These are phyloP conservation scores for Calephelis perditalis DNA, from an alignment of 2,888 invertebrate genomes.

Conservation along the genomic window DNA sequence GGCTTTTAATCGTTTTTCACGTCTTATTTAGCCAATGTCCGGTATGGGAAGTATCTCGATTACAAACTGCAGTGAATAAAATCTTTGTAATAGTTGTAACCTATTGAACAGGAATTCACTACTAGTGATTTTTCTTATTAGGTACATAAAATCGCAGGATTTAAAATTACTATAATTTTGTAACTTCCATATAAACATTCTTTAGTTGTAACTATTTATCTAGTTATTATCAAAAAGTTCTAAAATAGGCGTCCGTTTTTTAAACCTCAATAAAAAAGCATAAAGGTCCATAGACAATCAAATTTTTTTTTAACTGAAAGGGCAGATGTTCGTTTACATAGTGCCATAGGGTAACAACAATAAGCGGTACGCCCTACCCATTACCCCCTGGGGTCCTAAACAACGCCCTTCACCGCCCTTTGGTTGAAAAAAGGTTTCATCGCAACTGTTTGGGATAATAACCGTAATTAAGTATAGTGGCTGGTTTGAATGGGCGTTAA, in stretches of 20 bases:
- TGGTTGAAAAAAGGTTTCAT: conserved; percentile 37
- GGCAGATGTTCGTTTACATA: conserved; percentile 58
- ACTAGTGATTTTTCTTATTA: too few relatives aligned
- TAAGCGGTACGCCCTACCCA: conserved; percentile 40
- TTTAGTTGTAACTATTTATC: too few relatives aligned
- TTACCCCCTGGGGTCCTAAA: conserved; percentile 34
- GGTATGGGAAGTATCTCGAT: too few relatives aligned
- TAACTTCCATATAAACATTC: too few relatives aligned
- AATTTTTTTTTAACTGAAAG: conserved; percentile 36
- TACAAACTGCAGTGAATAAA: too few relatives aligned
- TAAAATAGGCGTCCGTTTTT: conserved; percentile 11
- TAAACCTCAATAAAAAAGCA: conserved; percentile 40
- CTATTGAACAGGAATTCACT: too few relatives aligned
- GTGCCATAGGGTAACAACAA: conserved; percentile 44
- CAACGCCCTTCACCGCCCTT: conserved; percentile 42
- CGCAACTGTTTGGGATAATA: conserved; percentile 46
- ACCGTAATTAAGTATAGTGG: conserved; percentile 49
- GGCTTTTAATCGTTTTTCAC: too few relatives aligned
- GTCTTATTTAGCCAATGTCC: too few relatives aligned
- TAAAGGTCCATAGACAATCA: conserved; percentile 33
- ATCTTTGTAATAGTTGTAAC: too few relatives aligned
- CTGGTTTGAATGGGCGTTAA: conserved; percentile 32
- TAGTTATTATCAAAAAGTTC: not conserved
- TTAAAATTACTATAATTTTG: too few relatives aligned
- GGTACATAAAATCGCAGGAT: too few relatives aligned